Base-by-base conservation (phyloP, 2,113 vertebrate genomes). In the Scartelaos histophorus region DNA sequence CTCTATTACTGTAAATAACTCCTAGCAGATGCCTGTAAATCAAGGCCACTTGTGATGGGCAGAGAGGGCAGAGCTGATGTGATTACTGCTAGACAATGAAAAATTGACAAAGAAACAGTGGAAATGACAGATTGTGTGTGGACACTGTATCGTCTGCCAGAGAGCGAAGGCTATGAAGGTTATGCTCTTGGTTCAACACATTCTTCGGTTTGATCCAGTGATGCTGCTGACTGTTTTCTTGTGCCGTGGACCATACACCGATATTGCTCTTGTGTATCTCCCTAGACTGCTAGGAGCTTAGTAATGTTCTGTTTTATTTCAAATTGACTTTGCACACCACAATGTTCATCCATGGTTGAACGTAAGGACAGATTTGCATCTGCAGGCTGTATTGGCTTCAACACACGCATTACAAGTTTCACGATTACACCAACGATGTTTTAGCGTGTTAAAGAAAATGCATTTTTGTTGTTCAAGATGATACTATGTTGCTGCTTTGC, bases 101-200 rank as follows among this genome's bases (percentile, higher is more conserved):
- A 74, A 65, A 83, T 45, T 70, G 74, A 76, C 66, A 70, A 71
- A 72, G 60, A 67, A 68, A 53, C 61, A 74, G 56, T 66, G 68
- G 67, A 51, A 80, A 80, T 87, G 71, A 79, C 61, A 83, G 78
- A 79, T 70, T 64, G 57, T 81, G 71, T 61, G 66, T 66, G 79
- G 71, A 53, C 76, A 73, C 78, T 74, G 74, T 67, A 69, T 82
- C 12, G 19, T 51, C 43, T 67, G 13, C 67, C 64, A 12, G 65
- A 70, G 57, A 57, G 29, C 0, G 46, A 60, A 46, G 61, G 56
- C 58, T 22, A 65, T 29, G 47, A 74, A 70, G 75, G 79, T 82
- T 76, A 34, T 49, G 66, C 68, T 76, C 54, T 64, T 73, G 72
- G 49, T 74, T 81, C 53, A 73, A 74, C n/a, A 7, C 70, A 76